Base-by-base conservation (phyloP, 2,113 vertebrate species). In the Scomber japonicus region DNA sequence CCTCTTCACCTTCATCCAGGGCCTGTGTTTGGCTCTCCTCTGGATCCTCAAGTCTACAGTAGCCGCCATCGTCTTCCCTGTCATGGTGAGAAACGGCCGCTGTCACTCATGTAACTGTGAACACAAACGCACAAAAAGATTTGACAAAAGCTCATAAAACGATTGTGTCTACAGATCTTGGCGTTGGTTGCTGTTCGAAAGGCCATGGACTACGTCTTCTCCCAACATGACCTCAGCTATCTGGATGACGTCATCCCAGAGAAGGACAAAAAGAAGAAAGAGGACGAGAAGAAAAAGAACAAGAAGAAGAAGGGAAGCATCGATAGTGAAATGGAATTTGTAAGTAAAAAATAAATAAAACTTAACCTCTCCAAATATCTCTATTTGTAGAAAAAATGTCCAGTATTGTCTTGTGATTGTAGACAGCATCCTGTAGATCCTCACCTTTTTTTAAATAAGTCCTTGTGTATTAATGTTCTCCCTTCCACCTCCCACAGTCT, bases 221-320 rank as follows among this genome's bases (percentile, higher is more conserved):
- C 98, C 55, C 98, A 99, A 88, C 97, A 99, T 0, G 97, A 99
- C 91, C 96, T 99, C 78, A 92, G 98, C 90, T 99, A 98, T 89
- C 97, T 99, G 24, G 98, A 99, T 0, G 98, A 99, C 24, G 96
- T 99, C 92, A 99, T 99, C 94, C 98, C 98, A 71, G 98, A 99
- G 94, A 99, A 99, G 71, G 98, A 99, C 90, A 99, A 99, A 94
- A 99, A 99, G 82, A 99, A 99, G 94, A 99, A 99, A 19, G 98
- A 99, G 83, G 98, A 99, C 0, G 98, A 99, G 80, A 99, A 99
- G 94, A 98, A 97, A 79, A 99, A 99, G 91, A 96, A 95, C 88
- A 96, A 96, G n/a, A 98, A 99, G 94, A 99, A 99, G 94, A 99
- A 99, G 86, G 96, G 96, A 69, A 99, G 97, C 91, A 83, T 97